phyloP scores from a whole-genome alignment of 2,797 vertebrate species.

The Loris lydekkerianus region DNA sequence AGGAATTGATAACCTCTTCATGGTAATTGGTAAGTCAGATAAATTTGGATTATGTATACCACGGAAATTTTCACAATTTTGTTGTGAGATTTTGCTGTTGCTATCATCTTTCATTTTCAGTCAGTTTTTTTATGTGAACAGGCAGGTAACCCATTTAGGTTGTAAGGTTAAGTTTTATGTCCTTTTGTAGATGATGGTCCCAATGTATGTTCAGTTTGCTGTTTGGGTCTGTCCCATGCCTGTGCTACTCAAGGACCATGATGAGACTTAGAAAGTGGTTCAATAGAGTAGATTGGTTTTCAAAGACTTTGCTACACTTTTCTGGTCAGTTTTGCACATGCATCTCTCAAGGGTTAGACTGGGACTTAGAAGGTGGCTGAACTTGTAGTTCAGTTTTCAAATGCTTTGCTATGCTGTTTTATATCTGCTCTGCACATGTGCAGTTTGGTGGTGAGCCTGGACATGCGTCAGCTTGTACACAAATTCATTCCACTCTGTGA shows the following conservation, averaged over 20 bases:
- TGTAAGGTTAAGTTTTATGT: not conserved
- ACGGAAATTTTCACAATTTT: too few species aligned
- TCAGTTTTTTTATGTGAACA: too few species aligned
- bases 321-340: not conserved
- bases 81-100: not conserved
- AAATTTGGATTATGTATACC: too few species aligned
- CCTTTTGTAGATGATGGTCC: not conserved
- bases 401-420: not conserved
- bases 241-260: not conserved
- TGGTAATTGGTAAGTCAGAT: too few species aligned
- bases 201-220: not conserved
- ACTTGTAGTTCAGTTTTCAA: not conserved
- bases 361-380: not conserved
- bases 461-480: not conserved
- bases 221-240: not conserved
- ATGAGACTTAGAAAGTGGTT: not conserved
- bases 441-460: not conserved
- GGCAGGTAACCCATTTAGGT: not conserved
- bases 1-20: too few species aligned
- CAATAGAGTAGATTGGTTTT: not conserved
- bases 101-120: not conserved
- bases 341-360: not conserved
- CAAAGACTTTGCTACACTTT: not conserved
- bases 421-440: not conserved
- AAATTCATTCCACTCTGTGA: not conserved